Percentiles rank a stretch among this genome's conserved stretches.
Conservation (phyloP, 2,888 invertebrate genomes). For the Harpalus rufipes region DNA sequence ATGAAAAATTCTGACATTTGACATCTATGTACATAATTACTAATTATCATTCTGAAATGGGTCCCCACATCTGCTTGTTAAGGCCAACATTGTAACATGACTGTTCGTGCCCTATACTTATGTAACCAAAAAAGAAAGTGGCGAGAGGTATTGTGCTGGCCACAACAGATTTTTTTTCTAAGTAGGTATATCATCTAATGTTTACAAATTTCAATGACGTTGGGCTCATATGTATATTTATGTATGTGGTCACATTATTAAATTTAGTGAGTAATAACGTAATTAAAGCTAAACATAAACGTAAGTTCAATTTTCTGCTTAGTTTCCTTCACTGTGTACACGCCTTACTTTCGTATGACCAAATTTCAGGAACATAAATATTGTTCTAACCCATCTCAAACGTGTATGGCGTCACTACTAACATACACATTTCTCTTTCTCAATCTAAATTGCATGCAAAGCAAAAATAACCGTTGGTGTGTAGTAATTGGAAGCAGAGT, state of each 20-base stretch:
- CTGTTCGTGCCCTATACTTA: too few species aligned
- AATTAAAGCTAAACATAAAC: not conserved
- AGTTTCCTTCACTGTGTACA: not conserved
- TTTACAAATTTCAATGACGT: not conserved
- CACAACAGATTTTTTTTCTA: too few species aligned
- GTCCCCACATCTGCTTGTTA: too few species aligned
- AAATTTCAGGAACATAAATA: slow-evolving; percentile 12
- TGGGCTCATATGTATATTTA: not conserved
- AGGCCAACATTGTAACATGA: too few species aligned
- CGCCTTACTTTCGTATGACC: not conserved
- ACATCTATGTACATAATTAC: too few species aligned
- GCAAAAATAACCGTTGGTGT: slow-evolving; percentile 6
- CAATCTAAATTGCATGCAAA: not conserved
- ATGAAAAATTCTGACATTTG: too few species aligned
- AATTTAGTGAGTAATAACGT: not conserved
- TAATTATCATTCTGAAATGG: too few species aligned
- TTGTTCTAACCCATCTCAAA: slow-evolving; percentile 10
- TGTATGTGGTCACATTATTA: not conserved
- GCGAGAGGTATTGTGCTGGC: too few species aligned
- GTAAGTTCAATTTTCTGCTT: not conserved
- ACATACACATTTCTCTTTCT: slow-evolving; percentile 20
- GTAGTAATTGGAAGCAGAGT: slow-evolving; percentile 36
- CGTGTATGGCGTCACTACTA: slow-evolving; percentile 1
- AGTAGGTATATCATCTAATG: too few species aligned
- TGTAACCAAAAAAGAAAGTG: too few species aligned